A percentile compares a stretch with the other conserved stretches of the same genome.
Evolutionary conservation across 2,113 vertebrate species (phyloP).

Genomic region (Pelodiscus sinensis): DNA sequence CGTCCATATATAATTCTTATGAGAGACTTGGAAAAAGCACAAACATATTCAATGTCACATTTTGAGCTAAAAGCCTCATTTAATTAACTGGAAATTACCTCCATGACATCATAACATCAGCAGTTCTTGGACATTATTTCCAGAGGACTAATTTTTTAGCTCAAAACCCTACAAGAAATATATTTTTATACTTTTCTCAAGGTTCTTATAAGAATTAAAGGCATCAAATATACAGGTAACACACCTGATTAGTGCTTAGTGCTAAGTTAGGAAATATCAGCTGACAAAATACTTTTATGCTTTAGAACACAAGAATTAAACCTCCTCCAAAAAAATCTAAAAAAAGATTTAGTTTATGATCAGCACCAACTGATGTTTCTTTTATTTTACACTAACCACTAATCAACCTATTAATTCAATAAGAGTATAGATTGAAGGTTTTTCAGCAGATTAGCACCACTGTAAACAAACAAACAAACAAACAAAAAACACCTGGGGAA

Average conservation of each 20-base stretch:
- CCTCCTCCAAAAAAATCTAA: neutral
- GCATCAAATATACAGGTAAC: neutral
- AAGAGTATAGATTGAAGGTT: neutral
- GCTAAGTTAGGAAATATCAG: neutral
- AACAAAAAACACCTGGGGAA: neutral
- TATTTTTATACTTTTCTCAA: neutral
- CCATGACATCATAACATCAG: neutral
- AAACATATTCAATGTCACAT: neutral
- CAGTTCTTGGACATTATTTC: neutral
- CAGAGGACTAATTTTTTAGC: neutral
- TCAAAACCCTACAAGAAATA: no score
- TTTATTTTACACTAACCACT: neutral
- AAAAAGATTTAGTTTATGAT: neutral
- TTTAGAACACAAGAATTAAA: neutral
- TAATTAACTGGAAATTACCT: neutral
- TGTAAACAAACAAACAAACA: neutral
- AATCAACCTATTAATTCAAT: neutral
- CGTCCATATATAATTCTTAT: neutral
- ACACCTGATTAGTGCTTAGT: neutral
- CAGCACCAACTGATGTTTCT: neutral
- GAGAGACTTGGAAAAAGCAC: neutral
- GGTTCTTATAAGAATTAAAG: neutral
- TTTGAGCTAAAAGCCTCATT: neutral
- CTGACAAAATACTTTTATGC: neutral
- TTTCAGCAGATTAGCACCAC: neutral